Conservation (phyloP, 2,797 vertebrate genomes). For the Enteromius afrohamiltoni region DNA sequence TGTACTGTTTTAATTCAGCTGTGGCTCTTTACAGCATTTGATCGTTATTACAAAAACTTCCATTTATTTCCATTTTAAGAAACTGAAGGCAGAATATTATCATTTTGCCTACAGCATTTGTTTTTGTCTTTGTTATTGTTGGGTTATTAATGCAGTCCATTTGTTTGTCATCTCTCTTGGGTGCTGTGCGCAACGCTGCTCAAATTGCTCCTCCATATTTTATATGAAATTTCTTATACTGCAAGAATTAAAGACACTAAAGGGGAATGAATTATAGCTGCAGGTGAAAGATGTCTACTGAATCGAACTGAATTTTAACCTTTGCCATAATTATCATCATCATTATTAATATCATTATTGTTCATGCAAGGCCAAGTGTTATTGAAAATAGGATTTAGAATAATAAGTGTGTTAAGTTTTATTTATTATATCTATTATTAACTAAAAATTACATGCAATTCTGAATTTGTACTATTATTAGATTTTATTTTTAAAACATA, state of each 20-base stretch:
- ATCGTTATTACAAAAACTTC: slow-evolving; percentile 17
- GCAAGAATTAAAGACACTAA: background rate
- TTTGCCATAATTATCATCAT: background rate
- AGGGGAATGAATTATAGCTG: slow-evolving; percentile 5
- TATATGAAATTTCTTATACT: slow-evolving; percentile 14
- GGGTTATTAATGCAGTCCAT: slow-evolving; percentile 47
- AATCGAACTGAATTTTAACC: background rate
- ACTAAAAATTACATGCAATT: background rate
- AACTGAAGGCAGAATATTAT: slow-evolving; percentile 9
- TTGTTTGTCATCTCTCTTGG: slow-evolving; percentile 29
- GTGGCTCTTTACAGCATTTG: slow-evolving; percentile 12
- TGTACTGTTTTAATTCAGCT: slow-evolving; percentile 20
- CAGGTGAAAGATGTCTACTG: background rate
- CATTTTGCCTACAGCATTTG: slow-evolving; percentile 31
- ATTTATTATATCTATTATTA: background rate
- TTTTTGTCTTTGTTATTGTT: slow-evolving; percentile 29
- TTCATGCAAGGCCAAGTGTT: no score
- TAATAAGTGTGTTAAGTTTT: background rate
- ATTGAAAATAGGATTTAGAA: background rate
- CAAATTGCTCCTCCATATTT: slow-evolving; percentile 2
- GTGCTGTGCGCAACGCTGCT: slow-evolving; percentile 18
- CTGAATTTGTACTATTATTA: background rate
- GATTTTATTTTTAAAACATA: background rate
- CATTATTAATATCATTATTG: no score
- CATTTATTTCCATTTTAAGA: slow-evolving; percentile 16